These are phyloP conservation scores for Ceraclea dissimilis DNA, from an alignment of 2,888 invertebrate species.

Conservation along the genomic window DNA sequence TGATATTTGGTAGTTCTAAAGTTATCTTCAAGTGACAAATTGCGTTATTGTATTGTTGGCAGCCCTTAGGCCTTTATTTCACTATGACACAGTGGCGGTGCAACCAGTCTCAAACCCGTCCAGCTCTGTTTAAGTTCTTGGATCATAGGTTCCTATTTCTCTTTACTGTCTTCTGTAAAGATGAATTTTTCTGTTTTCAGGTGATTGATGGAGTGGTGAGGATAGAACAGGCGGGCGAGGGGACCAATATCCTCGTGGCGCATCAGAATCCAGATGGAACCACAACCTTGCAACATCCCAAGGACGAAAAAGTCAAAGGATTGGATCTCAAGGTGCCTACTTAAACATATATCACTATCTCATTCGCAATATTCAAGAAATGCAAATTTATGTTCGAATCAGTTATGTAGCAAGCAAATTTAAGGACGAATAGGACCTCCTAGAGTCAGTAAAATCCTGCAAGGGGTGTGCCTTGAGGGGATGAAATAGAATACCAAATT, in stretches of 20 bases:
- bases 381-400: no score
- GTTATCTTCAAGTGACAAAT: background rate
- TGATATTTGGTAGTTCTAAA: no score
- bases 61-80: no score
- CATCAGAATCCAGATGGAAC: constrained; percentile 48
- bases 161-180: no score
- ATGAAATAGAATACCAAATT: background rate
- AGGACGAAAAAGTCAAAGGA: constrained; percentile 23
- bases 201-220: constrained; percentile 48
- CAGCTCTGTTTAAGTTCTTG: no score
- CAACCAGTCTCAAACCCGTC: no score
- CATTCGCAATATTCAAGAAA: background rate
- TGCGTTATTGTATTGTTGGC: background rate
- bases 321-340: constrained; percentile 42
- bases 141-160: no score
- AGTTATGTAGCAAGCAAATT: no score
- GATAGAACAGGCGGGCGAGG: constrained; percentile 46
- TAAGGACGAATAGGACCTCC: no score
- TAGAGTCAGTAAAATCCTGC: no score
- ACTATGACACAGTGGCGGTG: no score
- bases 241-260: constrained; percentile 45
- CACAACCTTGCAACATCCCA: constrained; percentile 35
- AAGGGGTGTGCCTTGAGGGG: background rate
- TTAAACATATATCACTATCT: background rate
- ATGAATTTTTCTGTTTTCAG: constrained; percentile 30